phyloP scores from a whole-genome alignment of 2,888 invertebrate species.

The Timema cristinae region DNA sequence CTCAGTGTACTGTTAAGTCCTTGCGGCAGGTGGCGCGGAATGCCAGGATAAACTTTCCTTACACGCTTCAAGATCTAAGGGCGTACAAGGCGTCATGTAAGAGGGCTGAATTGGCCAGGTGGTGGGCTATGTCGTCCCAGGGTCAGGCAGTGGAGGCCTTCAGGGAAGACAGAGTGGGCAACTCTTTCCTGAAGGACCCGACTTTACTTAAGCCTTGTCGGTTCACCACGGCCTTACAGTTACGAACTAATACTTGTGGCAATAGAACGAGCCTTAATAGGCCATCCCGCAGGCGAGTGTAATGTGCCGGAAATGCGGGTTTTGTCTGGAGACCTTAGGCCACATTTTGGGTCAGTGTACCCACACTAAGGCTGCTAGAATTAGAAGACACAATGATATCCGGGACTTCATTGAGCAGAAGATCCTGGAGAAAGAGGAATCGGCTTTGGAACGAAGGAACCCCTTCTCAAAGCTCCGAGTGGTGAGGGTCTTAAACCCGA shows the following conservation, averaged over 20 bases:
- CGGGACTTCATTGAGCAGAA: neutral
- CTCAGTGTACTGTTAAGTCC: too few relatives aligned
- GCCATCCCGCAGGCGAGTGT: slow-evolving; percentile 4
- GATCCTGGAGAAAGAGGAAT: neutral
- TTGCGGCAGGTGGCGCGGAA: neutral
- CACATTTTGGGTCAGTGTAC: slow-evolving; percentile 36
- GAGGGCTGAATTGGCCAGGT: neutral
- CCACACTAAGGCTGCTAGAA: slow-evolving; percentile 12
- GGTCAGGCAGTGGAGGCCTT: neutral
- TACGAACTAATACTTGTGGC: slow-evolving; percentile 37
- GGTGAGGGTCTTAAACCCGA: slow-evolving; percentile 37
- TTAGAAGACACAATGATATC: slow-evolving; percentile 23
- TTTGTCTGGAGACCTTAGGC: slow-evolving; percentile 38
- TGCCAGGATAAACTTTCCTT: neutral
- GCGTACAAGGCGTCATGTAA: neutral
- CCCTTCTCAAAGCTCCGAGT: neutral
- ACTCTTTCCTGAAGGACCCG: slow-evolving; percentile 24
- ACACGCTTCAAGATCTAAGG: neutral
- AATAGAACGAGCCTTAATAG: slow-evolving; percentile 20
- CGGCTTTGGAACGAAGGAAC: neutral
- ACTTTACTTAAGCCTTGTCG: slow-evolving; percentile 38
- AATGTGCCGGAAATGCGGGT: slow-evolving; percentile 36
- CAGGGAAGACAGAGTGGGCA: slow-evolving; percentile 32
- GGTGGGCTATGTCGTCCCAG: neutral
- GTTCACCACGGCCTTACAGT: slow-evolving; percentile 36